Conservation (phyloP, 2,113 vertebrate genomes). For the Psilopogon haemacephalus region DNA sequence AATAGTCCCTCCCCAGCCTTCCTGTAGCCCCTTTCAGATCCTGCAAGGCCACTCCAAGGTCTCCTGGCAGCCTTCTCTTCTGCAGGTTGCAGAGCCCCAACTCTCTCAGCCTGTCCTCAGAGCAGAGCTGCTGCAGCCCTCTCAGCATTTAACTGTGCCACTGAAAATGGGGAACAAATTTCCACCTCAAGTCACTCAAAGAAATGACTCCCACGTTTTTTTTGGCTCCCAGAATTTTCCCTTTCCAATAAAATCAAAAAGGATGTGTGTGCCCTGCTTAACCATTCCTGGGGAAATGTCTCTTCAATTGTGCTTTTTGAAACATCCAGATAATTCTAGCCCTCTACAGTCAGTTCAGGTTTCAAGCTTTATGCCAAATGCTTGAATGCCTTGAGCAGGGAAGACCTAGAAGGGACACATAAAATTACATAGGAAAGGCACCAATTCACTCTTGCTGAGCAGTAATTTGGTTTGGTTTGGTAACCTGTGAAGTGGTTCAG, state of each 20-base stretch:
- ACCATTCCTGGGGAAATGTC: conserved; percentile 3
- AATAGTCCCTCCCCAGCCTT: too few relatives aligned
- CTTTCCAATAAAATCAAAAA: not conserved
- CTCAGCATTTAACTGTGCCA: not conserved
- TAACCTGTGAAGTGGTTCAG: conserved; percentile 60
- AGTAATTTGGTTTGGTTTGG: conserved; percentile 65
- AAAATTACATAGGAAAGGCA: conserved; percentile 68
- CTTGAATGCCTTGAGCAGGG: conserved; percentile 1
- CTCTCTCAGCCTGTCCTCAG: too few relatives aligned
- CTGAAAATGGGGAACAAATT: not conserved
- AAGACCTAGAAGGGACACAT: conserved; percentile 36
- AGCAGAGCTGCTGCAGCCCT: too few relatives aligned
- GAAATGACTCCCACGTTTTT: not conserved
- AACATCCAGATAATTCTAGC: conserved; percentile 37
- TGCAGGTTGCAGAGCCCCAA: too few relatives aligned
- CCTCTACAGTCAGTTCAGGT: conserved; percentile 40
- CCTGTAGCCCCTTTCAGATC: too few relatives aligned
- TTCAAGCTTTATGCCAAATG: conserved; percentile 47
- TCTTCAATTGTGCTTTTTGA: conserved; percentile 6
- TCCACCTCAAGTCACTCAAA: not conserved
- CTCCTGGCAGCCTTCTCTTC: too few relatives aligned
- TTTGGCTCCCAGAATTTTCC: not conserved
- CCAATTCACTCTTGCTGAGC: conserved; percentile 61
- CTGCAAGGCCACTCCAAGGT: too few relatives aligned
- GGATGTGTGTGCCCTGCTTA: not conserved